phyloP scores from a whole-genome alignment of 2,113 vertebrate species.

The Petrocephalus zakoni region DNA sequence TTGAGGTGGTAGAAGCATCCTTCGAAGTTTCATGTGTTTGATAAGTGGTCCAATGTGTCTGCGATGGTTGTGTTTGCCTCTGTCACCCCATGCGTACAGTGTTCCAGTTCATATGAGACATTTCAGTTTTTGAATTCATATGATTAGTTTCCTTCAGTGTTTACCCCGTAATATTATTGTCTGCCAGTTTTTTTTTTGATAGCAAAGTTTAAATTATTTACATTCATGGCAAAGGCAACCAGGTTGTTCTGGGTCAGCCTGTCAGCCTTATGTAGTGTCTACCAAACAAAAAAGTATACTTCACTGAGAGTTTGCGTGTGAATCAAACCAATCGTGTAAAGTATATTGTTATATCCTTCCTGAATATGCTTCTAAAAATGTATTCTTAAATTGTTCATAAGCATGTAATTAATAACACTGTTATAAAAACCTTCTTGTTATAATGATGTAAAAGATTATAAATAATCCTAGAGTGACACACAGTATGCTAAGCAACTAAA shows the following conservation, averaged over 20 bases:
- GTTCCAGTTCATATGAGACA: background rate
- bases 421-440: background rate
- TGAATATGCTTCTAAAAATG: constrained; percentile 30
- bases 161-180: background rate
- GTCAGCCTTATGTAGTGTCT: background rate
- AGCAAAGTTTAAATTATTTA: background rate
- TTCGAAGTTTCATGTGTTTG: background rate
- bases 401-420: constrained; percentile 26
- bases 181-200: background rate
- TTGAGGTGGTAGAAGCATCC: background rate
- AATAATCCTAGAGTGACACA: constrained; percentile 19
- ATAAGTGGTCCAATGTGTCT: background rate
- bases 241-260: constrained; percentile 29
- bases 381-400: constrained; percentile 31
- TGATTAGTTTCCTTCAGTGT: background rate
- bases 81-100: background rate
- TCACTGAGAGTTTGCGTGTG: constrained; percentile 35
- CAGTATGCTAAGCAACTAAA: constrained; percentile 17
- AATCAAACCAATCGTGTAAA: constrained; percentile 34
- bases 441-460: constrained; percentile 34
- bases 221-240: background rate
- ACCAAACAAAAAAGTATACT: constrained; percentile 37
- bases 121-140: background rate
- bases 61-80: background rate
- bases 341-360: constrained; percentile 35